Conservation (phyloP, 2,888 invertebrate species). For the Neoaliturus tenellus region DNA sequence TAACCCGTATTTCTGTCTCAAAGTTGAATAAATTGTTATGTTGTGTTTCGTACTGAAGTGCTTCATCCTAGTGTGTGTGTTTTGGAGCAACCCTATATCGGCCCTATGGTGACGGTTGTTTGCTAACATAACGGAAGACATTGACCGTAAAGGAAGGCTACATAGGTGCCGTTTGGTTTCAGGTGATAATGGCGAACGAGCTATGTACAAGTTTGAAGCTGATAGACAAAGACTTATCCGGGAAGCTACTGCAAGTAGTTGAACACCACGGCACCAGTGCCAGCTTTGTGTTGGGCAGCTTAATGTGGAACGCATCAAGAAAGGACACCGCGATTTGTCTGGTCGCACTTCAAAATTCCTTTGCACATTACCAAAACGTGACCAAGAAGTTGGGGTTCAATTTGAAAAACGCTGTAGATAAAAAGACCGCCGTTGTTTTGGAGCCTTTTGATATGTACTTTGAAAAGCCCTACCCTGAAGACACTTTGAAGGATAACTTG, state of each 20-base stretch:
- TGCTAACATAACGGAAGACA: not conserved
- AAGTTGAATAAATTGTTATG: too few relatives aligned
- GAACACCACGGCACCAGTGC: constrained; percentile 57
- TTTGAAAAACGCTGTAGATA: constrained; percentile 41
- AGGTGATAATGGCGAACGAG: constrained; percentile 34
- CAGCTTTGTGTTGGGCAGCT: constrained; percentile 56
- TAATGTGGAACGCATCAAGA: constrained; percentile 58
- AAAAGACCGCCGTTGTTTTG: constrained; percentile 26
- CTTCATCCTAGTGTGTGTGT: too few relatives aligned
- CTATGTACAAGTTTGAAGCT: constrained; percentile 56
- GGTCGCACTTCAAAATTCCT: constrained; percentile 54
- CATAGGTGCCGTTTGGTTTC: constrained; percentile 13
- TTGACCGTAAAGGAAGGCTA: constrained; percentile 7
- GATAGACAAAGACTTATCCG: constrained; percentile 57
- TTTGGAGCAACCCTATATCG: too few relatives aligned
- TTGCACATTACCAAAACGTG: constrained; percentile 59
- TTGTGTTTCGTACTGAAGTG: too few relatives aligned
- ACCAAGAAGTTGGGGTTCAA: constrained; percentile 60
- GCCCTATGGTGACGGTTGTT: not conserved
- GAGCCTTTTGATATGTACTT: not conserved
- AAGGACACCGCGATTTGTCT: constrained; percentile 51
- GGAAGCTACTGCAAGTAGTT: constrained; percentile 59
- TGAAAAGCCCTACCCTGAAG: not conserved
- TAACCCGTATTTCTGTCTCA: too few relatives aligned
- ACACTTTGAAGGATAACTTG: constrained; percentile 5